These are phyloP conservation scores for Thaleichthys pacificus DNA, from an alignment of 2,797 vertebrate species.

Conservation along the genomic window DNA sequence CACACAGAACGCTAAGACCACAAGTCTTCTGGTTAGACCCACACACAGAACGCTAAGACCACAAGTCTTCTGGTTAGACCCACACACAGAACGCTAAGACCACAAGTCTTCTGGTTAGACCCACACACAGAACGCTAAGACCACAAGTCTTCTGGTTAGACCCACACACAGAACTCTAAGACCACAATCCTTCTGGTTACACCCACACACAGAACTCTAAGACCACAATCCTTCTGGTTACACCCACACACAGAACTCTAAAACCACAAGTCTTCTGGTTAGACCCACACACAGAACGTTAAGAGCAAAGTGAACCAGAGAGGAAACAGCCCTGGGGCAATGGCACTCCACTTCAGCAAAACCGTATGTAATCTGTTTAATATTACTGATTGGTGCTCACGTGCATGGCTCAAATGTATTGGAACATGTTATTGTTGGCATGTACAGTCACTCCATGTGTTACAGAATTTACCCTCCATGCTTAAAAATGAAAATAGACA, in stretches of 20 bases:
- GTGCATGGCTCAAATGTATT: neutral
- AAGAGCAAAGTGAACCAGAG: neutral
- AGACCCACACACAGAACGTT: neutral
- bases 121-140: too few relatives aligned
- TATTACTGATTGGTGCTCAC: neutral
- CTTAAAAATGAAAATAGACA: neutral
- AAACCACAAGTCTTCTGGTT: neutral
- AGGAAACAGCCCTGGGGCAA: neutral
- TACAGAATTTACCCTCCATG: neutral
- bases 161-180: too few relatives aligned
- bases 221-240: neutral
- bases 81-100: neutral
- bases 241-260: too few relatives aligned
- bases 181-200: neutral
- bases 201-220: too few relatives aligned
- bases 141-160: neutral
- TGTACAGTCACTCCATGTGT: neutral
- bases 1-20: neutral
- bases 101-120: neutral
- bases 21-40: neutral
- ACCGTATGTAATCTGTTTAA: neutral
- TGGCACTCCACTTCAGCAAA: neutral
- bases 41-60: neutral
- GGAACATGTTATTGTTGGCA: neutral
- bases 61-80: neutral